phyloP scores from a whole-genome alignment of 2,797 vertebrate genomes.

The Enoplosus armatus region DNA sequence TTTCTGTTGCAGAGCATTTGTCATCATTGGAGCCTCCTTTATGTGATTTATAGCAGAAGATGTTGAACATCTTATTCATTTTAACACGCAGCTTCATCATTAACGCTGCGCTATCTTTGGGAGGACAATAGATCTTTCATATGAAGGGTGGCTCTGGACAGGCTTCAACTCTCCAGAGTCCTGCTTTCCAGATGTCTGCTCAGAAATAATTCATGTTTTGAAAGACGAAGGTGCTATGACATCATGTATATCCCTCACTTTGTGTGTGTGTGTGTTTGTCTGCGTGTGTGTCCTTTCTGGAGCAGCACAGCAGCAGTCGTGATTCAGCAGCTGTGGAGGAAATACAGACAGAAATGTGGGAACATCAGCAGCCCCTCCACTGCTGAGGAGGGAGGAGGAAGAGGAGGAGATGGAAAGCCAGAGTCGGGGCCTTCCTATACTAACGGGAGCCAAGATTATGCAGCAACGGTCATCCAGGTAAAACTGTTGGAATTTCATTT shows the following conservation, averaged over 20 bases:
- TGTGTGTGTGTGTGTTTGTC: conserved; percentile 40
- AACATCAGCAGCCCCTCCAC: conserved; percentile 53
- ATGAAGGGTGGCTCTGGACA: conserved; percentile 61
- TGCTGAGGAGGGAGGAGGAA: conserved; percentile 31
- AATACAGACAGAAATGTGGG: conserved; percentile 67
- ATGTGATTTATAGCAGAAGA: conserved; percentile 68
- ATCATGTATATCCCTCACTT: conserved; percentile 59
- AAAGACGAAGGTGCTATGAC: conserved; percentile 66
- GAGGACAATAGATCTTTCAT: conserved; percentile 66
- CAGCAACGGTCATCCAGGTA: conserved; percentile 94
- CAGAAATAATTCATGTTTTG: conserved; percentile 64
- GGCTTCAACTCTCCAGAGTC: conserved; percentile 59
- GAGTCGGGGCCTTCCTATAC: conserved; percentile 22
- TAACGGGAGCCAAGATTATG: conserved; percentile 56
- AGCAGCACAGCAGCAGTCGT: conserved; percentile 80
- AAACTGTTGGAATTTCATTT: background rate
- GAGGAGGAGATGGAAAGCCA: conserved; percentile 29
- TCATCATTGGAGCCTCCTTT: conserved; percentile 74
- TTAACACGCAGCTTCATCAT: conserved; percentile 74
- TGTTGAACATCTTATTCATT: conserved; percentile 73
- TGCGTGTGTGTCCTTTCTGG: conserved; percentile 46
- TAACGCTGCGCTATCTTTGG: conserved; percentile 64
- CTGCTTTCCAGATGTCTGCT: conserved; percentile 75
- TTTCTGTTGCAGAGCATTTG: conserved; percentile 71
- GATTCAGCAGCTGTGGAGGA: conserved; percentile 84